Evolutionary conservation across 2,113 vertebrate species (phyloP), one percentile per base, ranked within the genome.

Genomic region (Oreocharis arfaki): DNA sequence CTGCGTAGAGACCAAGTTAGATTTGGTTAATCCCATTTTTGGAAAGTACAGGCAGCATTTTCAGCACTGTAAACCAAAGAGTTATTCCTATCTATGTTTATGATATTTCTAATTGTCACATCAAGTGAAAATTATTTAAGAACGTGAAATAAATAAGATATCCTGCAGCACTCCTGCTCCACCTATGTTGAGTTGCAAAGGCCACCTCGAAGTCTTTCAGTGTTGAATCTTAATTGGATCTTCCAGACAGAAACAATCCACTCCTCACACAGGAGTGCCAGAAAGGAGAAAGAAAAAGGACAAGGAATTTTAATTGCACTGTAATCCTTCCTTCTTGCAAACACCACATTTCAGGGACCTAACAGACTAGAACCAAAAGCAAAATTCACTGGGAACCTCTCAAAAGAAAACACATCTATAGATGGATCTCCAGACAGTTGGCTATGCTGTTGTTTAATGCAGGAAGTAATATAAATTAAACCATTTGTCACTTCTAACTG

Each of bases 271-370:
- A 24, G 84, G 65, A 91, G 52, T 50, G 87, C 93, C 96, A 95
- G 69, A 22, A 71, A 82, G 76, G 47, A 30, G 57, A 44, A 82
- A 64, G 68, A 18, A 84, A 78, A 92, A 53, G 69, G 37, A 87
- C n/a, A 22, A 89, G 91, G 93, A 96, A 95, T 95, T 94, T 96
- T 97, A 97, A 96, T 97, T 97, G 89, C 81, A 39, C 87, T 52
- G 69, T 64, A 89, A 89, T 82, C 73, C 52, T 82, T 94, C 91
- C 81, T 85, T 56, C 81, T 41, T 76, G 84, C 91, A 87, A 93
- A 50, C 7, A 1, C 50, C 61, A 64, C 87, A 88, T 94, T 95
- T 85, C 91, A 88, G 75, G 50, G 52, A 80, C 75, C 75, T 33
- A 59, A 32, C 84, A 80, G 95, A 89, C 84, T 73, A 71, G 89